phyloP scores from a whole-genome alignment of 2,113 vertebrate species.

The Centropristis striata region DNA sequence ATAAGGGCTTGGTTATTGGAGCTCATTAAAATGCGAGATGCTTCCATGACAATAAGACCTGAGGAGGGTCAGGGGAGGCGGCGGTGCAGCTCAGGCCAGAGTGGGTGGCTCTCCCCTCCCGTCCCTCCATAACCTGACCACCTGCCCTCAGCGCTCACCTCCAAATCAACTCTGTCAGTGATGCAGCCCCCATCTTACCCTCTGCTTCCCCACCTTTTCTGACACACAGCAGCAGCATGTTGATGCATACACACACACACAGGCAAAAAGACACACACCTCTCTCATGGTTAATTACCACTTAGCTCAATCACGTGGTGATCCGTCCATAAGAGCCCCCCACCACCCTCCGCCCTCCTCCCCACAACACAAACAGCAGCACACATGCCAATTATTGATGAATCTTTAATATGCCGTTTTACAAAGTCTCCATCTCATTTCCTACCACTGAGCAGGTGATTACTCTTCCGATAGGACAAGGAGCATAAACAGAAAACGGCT shows the following conservation, averaged over 20 bases:
- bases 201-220: slow-evolving; percentile 26
- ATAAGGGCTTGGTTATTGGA: slow-evolving; percentile 81
- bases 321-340: slow-evolving; percentile 65
- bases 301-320: slow-evolving; percentile 81
- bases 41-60: slow-evolving; percentile 76
- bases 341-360: slow-evolving; percentile 25
- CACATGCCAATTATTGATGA: slow-evolving; percentile 87
- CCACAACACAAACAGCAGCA: slow-evolving; percentile 78
- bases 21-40: slow-evolving; percentile 86
- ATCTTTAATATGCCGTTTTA: slow-evolving; percentile 86
- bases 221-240: slow-evolving; percentile 40
- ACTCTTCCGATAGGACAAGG: slow-evolving; percentile 35
- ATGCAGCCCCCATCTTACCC: slow-evolving; percentile 30
- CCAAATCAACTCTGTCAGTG: slow-evolving; percentile 67
- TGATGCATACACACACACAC: slow-evolving; percentile 31
- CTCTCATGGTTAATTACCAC: slow-evolving; percentile 81
- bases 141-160: slow-evolving; percentile 68
- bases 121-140: slow-evolving; percentile 69
- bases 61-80: slow-evolving; percentile 68
- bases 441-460: slow-evolving; percentile 65
- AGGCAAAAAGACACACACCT: slow-evolving; percentile 42
- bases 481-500: slow-evolving; percentile 13
- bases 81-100: slow-evolving; percentile 30
- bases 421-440: slow-evolving; percentile 79
- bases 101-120: slow-evolving; percentile 40